Evolutionary conservation across 2,888 invertebrate species (phyloP), one percentile per base, ranked within the genome.

Genomic region (Andrena fulva): DNA sequence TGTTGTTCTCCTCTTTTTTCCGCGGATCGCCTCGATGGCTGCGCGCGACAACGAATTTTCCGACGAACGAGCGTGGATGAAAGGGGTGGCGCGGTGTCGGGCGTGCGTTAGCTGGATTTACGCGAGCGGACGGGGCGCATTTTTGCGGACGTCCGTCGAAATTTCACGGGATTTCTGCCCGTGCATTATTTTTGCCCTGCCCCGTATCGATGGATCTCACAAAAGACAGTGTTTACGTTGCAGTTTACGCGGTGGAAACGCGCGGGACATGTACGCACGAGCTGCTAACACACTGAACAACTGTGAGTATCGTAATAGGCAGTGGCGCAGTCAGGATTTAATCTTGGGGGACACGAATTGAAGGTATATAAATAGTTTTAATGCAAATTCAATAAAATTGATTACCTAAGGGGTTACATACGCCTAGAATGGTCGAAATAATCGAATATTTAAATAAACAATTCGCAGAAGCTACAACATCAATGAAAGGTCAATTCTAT

Each of bases 11-110:
- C 42, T 42, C 10, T 54, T 33, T 56, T 66, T 66, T 56, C 27
- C 5, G 29, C 48, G 56, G 29, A 56, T 67, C 52, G 31, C 16
- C 35, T 54, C n/a, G 62, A 50, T 60, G 50, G 68, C 48, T 77
- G n/a, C 52, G 72, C 77, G 78, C 77, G 85, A 87, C 88, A 87
- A 80, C 84, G 87, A 85, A 87, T 88, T 87, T 88, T 77, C 78
- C 72, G 64, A 62, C 80, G 85, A 82, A 80, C 71, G 68, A 76
- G 52, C 86, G 75, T 76, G 67, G 81, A 82, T 71, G 77, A 75
- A 72, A 77, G 73, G 70, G 71, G 71, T 56, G 60, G 79, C 60
- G 63, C 77, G 79, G 67, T 80, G 87, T 74, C 81, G 75, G 68
- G 52, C 42, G 42, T 73, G 78, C 54, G 85, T 77, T 68, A 71